phyloP scores from a whole-genome alignment of 2,888 invertebrate genomes.

The Pyralis farinalis region DNA sequence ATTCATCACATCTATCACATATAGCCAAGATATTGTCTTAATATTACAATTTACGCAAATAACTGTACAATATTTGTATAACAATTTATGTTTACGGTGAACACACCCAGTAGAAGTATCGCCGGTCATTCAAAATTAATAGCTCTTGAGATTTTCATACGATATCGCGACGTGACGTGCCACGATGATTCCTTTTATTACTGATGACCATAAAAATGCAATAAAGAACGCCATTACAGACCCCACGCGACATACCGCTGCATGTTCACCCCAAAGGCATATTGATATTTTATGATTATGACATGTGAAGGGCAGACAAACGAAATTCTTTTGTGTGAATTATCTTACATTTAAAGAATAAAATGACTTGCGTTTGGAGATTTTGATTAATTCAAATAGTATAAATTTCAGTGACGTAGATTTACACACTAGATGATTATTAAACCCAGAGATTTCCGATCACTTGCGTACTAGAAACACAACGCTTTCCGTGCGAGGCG shows the following conservation, averaged over 20 bases:
- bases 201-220: constrained; percentile 44
- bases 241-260: constrained; percentile 26
- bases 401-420: too few relatives aligned
- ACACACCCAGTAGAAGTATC: not conserved
- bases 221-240: constrained; percentile 44
- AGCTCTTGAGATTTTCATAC: constrained; percentile 34
- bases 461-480: too few relatives aligned
- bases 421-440: too few relatives aligned
- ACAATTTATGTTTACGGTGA: not conserved
- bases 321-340: not conserved
- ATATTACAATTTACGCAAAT: too few relatives aligned
- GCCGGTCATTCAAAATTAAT: constrained; percentile 25
- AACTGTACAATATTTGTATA: too few relatives aligned
- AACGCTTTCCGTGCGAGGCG: too few relatives aligned
- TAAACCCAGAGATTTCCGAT: too few relatives aligned
- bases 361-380: too few relatives aligned
- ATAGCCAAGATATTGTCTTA: too few relatives aligned
- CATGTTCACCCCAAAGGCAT: constrained; percentile 25
- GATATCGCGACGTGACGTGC: constrained; percentile 27
- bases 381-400: too few relatives aligned
- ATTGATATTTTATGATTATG: not conserved
- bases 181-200: constrained; percentile 42
- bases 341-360: not conserved
- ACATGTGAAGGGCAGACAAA: not conserved
- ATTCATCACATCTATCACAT: too few relatives aligned